These are phyloP conservation scores for Neodiprion virginianus DNA, from an alignment of 1,140 invertebrate genomes.

Conservation along the genomic window DNA sequence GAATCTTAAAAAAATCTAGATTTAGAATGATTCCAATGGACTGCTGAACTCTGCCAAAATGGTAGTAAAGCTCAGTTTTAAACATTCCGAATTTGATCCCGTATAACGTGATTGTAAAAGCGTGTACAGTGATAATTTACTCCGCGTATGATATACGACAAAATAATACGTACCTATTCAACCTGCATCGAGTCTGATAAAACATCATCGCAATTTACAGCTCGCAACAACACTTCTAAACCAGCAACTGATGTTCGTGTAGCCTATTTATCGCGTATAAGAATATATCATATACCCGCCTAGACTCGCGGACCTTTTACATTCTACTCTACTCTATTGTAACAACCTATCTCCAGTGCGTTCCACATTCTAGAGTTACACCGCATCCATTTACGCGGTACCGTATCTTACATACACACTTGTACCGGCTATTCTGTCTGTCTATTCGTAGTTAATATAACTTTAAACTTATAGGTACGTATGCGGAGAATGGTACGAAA, in stretches of 20 bases:
- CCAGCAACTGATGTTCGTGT: background rate
- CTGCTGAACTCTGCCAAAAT: no score
- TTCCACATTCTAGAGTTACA: constrained; percentile 2
- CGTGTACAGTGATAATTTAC: no score
- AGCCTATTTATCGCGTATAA: no score
- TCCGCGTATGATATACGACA: no score
- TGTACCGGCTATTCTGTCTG: background rate
- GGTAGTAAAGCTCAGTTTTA: no score
- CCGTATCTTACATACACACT: background rate
- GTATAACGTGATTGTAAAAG: no score
- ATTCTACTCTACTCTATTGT: background rate
- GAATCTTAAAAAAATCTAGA: background rate
- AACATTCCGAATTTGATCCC: no score
- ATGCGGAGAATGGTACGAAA: no score
- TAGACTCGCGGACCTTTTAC: background rate
- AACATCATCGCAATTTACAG: background rate
- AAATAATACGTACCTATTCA: constrained; percentile 8
- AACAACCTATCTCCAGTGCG: background rate
- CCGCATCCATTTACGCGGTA: background rate
- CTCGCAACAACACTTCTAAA: background rate
- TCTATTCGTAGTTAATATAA: no score
- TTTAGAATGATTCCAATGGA: no score
- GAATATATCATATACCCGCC: no score
- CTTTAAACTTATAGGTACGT: no score
- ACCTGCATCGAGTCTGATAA: constrained; percentile 21